A percentile compares a stretch with the other conserved stretches of the same genome.
Evolutionary conservation across 2,797 vertebrate species (phyloP).

Genomic region (Tarsius wallacei): DNA sequence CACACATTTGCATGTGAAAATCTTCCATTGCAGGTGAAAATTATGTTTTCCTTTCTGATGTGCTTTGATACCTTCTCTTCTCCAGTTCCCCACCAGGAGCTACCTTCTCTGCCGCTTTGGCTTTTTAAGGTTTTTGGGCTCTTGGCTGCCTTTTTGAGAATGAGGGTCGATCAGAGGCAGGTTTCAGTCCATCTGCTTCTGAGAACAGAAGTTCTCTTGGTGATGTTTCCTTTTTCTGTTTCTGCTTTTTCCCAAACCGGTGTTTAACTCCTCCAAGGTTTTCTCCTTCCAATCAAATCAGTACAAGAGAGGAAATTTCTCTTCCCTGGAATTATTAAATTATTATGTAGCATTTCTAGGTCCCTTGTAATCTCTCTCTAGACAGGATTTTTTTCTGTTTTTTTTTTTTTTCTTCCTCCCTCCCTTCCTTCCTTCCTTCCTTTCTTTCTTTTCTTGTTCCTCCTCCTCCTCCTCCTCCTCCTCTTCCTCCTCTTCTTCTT

Average conservation of each 20-base stretch:
- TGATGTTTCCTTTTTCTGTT: background rate
- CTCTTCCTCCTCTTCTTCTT: no score
- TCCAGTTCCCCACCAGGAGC: background rate
- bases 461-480: no score
- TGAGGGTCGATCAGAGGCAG: background rate
- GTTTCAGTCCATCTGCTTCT: background rate
- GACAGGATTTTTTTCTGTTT: background rate
- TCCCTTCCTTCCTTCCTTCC: no score
- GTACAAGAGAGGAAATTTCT: background rate
- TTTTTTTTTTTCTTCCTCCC: background rate
- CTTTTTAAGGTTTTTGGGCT: background rate
- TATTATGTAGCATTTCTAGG: background rate
- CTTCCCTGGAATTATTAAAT: background rate
- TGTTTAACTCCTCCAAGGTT: background rate
- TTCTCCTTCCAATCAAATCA: background rate
- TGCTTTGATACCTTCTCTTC: background rate
- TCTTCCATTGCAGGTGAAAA: background rate
- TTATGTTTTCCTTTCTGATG: conserved; percentile 10
- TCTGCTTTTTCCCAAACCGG: background rate
- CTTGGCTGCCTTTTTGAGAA: background rate
- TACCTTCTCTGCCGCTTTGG: background rate
- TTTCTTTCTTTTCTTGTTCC: no score
- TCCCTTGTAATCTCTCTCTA: conserved; percentile 19
- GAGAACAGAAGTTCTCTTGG: background rate
- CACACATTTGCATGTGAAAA: background rate